Base-by-base conservation (phyloP, 2,888 invertebrate genomes). In the Sepiola atlantica region DNA sequence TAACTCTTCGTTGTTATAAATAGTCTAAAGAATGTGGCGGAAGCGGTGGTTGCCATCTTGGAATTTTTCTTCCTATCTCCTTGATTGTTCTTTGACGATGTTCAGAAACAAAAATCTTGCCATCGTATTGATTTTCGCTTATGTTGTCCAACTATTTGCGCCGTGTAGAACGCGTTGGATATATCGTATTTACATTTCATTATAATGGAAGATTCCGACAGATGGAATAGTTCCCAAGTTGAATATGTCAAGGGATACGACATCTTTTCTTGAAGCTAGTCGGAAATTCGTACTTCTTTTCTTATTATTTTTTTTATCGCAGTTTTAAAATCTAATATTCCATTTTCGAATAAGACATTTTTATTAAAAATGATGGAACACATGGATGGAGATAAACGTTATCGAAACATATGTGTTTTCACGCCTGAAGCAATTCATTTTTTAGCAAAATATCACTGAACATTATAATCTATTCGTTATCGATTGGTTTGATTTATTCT, bases 121-220 rank as follows among this genome's bases (percentile, higher is more conserved):
- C 16, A n/a, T n/a, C 16, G 16, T 77, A 77, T 77, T 77, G 77
- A 77, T 77, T 77, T 32, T 61, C 61, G 24, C 61, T 61, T 61
- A 61, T 61, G 61, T 61, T 61, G 61, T n/a, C 32, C n/a, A 77
- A 77, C 77, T 77, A 77, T 32, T 77, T 77, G 14, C 77, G n/a
- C 14, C n/a, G 32, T 28, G 77, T 77, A 2, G 77, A 77, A 77
- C 16, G 77, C n/a, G 14, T n/a, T 77, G 12, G 10, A 77, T n/a
- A 77, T 77, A 77, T 77, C n/a, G n/a, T 77, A 77, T 77, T 77
- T 77, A 77, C 77, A 77, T 77, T 77, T 77, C 77, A 77, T 77
- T 77, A 32, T 32, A 77, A 77, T 77, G 77, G 77, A 77, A 77
- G 77, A 0, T 77, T n/a, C 32, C n/a, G n/a, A 77, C 77, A n/a